Percentiles rank a stretch among this genome's conserved stretches.
Conservation (phyloP, 2,113 vertebrate genomes). For the Atlantisia rogersi region DNA sequence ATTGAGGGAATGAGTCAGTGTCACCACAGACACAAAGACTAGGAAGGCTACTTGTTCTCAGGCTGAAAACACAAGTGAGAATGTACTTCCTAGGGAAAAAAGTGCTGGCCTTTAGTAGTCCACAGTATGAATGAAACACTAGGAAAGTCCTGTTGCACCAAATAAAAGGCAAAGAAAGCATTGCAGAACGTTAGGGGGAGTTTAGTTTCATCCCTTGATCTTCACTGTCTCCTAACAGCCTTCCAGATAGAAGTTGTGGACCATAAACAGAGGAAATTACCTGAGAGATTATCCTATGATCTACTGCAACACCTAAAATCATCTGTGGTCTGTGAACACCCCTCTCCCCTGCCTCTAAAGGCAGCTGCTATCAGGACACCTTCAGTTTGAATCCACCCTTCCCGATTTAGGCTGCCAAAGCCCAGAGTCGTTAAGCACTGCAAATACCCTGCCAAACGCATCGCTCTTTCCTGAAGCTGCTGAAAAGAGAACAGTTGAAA, state of each 20-base stretch:
- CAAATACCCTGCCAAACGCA: background rate
- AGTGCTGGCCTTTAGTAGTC: background rate
- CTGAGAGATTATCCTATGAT: background rate
- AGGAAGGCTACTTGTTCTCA: background rate
- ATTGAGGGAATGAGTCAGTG: background rate
- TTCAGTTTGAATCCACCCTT: background rate
- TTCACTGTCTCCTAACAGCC: background rate
- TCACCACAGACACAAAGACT: background rate
- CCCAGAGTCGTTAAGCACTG: background rate
- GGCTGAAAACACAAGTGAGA: background rate
- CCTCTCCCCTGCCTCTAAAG: background rate
- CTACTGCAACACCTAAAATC: background rate
- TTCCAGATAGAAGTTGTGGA: background rate
- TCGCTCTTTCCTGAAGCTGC: background rate
- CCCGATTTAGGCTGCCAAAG: background rate
- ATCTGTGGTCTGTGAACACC: accelerated
- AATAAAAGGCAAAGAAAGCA: background rate
- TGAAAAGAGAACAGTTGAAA: background rate
- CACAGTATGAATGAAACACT: background rate
- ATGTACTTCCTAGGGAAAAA: accelerated
- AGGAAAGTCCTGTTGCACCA: background rate
- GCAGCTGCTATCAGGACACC: background rate
- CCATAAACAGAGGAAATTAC: background rate
- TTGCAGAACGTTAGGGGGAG: no score
- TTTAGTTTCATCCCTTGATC: background rate